Conservation (phyloP, 2,888 invertebrate species). For the Melanchra persicariae region DNA sequence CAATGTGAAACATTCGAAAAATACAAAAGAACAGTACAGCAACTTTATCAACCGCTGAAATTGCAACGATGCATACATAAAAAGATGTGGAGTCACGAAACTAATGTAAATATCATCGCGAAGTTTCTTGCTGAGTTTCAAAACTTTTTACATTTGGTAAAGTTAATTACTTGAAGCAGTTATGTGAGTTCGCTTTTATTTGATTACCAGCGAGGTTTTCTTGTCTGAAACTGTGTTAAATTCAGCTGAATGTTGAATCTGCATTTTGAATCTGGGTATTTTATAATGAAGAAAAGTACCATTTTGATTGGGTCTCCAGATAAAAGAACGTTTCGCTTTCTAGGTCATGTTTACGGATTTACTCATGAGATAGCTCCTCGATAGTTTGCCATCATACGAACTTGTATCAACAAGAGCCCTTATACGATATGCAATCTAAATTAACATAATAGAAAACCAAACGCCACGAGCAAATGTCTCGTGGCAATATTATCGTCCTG, state of each 20-base stretch:
- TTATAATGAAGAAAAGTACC: no score
- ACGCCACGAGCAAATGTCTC: no score
- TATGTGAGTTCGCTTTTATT: slow-evolving; percentile 23
- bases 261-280: neutral
- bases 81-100: slow-evolving; percentile 27
- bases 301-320: no score
- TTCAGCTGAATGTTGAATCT: neutral
- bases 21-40: slow-evolving; percentile 3
- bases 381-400: neutral
- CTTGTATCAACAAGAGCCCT: neutral
- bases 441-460: no score
- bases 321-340: neutral
- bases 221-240: neutral
- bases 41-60: slow-evolving; percentile 5
- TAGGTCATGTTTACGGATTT: neutral
- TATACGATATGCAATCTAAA: no score
- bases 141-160: slow-evolving; percentile 43
- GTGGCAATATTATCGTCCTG: no score
- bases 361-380: neutral
- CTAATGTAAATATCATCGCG: slow-evolving; percentile 38
- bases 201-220: neutral
- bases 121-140: slow-evolving; percentile 11
- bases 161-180: slow-evolving; percentile 32
- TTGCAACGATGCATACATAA: slow-evolving; percentile 18
- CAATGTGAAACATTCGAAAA: neutral